Evolutionary conservation across 2,797 vertebrate genomes (phyloP), one percentile per base, ranked within the genome.

Genomic region (Neostethus bicornis): DNA sequence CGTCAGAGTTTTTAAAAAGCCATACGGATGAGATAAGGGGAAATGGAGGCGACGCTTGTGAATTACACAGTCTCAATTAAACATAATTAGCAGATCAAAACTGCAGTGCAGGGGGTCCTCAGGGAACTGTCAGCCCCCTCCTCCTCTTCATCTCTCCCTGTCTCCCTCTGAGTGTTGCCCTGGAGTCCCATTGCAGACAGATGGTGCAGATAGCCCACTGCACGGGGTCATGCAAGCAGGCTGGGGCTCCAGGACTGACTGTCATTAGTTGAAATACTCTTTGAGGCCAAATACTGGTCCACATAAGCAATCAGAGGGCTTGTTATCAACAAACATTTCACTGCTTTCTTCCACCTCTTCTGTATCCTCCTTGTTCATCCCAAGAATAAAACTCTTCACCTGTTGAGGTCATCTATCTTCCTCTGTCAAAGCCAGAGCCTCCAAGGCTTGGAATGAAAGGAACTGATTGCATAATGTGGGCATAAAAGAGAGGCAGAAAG

Each of bases 1-100:
- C 35, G 37, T 39, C 35, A 2, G 60, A 51, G 62, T 81, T 77
- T 66, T 65, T 59, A 67, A 46, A 69, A 72, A 38, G 38, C 57
- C 50, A 34, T 6, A 25, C 17, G 50, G 32, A 37, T 65, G 54
- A 78, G 79, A 85, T 85, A 66, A 80, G 69, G 49, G 64, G 11
- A 41, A 66, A 57, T 37, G 35, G 64, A 72, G 51, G 25, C 61
- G 31, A 48, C 47, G 60, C 50, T 43, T 52, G 61, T 71, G 72
- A 84, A 83, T 85, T 84, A 73, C 68, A 66, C 61, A 64, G 78
- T 57, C 62, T 80, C 84, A 83, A 87, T 88, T 85, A 85, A 84
- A 79, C 64, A 65, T 85, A 83, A 87, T 88, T 83, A 84, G 61
- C 79, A 61, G 81, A 82, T 86, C 73, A 80, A 73, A 87, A 85